Evolutionary conservation across 2,888 invertebrate species (phyloP).

Genomic region (Protonemura montana): DNA sequence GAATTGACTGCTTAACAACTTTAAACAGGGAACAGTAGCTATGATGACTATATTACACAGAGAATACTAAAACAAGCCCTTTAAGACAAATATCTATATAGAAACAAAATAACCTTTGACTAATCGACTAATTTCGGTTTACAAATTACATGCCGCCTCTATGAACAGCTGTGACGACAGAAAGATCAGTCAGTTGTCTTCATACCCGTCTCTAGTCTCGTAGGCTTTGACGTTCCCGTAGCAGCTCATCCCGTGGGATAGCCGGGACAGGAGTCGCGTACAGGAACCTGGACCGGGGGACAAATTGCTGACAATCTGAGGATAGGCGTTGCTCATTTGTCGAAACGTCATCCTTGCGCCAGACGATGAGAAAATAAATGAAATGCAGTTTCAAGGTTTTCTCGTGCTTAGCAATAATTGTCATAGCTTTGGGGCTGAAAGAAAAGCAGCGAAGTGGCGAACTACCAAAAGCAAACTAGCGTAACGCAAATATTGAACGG

Average conservation of each 20-base stretch:
- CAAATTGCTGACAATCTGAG: not conserved
- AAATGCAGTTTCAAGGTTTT: not conserved
- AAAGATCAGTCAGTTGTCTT: not conserved
- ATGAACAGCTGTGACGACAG: not conserved
- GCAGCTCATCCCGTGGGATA: slow-evolving; percentile 25
- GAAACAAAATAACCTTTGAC: not conserved
- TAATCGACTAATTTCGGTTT: not conserved
- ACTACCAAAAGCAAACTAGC: too few species aligned
- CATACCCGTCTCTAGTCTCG: not conserved
- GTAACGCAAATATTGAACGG: too few species aligned
- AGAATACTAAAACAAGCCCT: too few species aligned
- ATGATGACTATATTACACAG: too few species aligned
- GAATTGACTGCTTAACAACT: too few species aligned
- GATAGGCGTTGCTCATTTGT: not conserved
- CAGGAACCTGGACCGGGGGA: not conserved
- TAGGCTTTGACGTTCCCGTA: not conserved
- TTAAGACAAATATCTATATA: not conserved
- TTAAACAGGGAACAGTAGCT: too few species aligned
- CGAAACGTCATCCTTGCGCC: not conserved
- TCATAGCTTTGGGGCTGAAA: too few species aligned
- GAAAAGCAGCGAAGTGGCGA: too few species aligned
- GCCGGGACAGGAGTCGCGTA: not conserved
- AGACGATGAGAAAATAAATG: not conserved
- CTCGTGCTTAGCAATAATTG: too few species aligned
- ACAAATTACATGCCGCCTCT: not conserved